Conservation (phyloP, 2,888 invertebrate species). For the Drosophila merina region DNA sequence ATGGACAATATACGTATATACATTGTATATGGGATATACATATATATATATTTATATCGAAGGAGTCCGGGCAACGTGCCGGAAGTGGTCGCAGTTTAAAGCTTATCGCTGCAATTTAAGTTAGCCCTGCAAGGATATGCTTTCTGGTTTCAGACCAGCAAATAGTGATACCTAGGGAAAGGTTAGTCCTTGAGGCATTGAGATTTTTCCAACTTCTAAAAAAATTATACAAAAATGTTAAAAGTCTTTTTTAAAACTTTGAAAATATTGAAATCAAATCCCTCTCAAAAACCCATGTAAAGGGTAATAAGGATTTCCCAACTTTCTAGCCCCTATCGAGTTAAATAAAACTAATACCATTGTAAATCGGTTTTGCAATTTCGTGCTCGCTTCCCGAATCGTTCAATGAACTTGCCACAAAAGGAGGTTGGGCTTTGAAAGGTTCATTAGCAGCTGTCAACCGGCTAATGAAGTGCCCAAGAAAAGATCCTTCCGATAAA, state of each 20-base stretch:
- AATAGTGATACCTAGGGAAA: slow-evolving; percentile 10
- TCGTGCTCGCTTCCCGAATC: slow-evolving; percentile 58
- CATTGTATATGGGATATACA: slow-evolving; percentile 37
- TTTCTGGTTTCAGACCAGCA: slow-evolving; percentile 2
- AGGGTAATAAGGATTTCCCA: slow-evolving; percentile 18
- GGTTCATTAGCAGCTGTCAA: slow-evolving; percentile 74
- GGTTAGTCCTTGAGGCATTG: neutral
- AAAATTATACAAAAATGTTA: no score
- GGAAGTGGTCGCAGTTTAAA: slow-evolving; percentile 78
- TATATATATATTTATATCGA: slow-evolving; percentile 16
- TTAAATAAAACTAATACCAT: slow-evolving; percentile 68
- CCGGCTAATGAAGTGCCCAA: slow-evolving; percentile 51
- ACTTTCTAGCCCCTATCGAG: slow-evolving; percentile 23
- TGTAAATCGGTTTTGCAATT: slow-evolving; percentile 74
- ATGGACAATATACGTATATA: slow-evolving; percentile 30
- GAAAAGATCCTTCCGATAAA: slow-evolving; percentile 44
- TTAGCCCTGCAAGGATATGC: slow-evolving; percentile 59
- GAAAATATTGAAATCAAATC: neutral
- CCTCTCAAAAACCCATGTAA: neutral
- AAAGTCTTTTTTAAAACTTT: no score
- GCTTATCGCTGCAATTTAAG: slow-evolving; percentile 80
- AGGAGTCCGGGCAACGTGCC: slow-evolving; percentile 52
- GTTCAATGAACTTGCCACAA: slow-evolving; percentile 66
- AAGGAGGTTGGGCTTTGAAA: slow-evolving; percentile 30
- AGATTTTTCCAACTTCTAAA: neutral